phyloP scores from a whole-genome alignment of 2,797 vertebrate genomes.

The Antrozous pallidus region DNA sequence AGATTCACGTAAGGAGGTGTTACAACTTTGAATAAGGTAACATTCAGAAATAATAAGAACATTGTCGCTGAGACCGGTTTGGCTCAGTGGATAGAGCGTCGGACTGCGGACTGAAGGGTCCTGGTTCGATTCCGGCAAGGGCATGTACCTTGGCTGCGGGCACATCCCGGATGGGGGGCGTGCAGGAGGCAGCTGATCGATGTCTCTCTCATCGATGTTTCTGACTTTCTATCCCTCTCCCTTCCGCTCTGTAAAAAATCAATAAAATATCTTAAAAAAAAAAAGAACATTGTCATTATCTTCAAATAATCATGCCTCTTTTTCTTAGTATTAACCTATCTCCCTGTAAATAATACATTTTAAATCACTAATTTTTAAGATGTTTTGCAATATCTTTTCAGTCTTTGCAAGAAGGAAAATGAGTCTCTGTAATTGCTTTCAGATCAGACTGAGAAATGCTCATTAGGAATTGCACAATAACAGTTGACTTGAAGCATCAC shows the following conservation, averaged over 20 bases:
- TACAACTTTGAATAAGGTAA: not conserved
- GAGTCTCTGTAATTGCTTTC: conserved; percentile 1
- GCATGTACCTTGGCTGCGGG: too few relatives aligned
- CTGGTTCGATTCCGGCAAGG: too few relatives aligned
- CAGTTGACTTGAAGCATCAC: not conserved
- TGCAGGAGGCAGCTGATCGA: too few relatives aligned
- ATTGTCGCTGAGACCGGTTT: too few relatives aligned
- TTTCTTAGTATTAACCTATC: not conserved
- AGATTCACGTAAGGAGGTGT: not conserved
- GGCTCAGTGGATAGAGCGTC: too few relatives aligned
- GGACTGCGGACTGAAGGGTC: too few relatives aligned
- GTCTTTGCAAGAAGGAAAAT: conserved; percentile 16
- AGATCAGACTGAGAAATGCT: conserved; percentile 41
- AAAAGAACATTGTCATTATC: not conserved
- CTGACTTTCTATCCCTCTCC: too few relatives aligned
- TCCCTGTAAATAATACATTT: conserved; percentile 22
- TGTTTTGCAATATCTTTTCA: conserved; percentile 36
- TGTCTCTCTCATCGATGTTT: too few relatives aligned
- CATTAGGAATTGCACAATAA: conserved; percentile 57
- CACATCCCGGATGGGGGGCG: too few relatives aligned
- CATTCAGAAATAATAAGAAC: not conserved
- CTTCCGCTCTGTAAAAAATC: too few relatives aligned
- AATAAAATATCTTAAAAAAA: too few relatives aligned
- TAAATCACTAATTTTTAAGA: conserved; percentile 35
- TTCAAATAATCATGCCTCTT: not conserved